These are phyloP conservation scores for Oppia nitens DNA, from an alignment of 1,140 invertebrate species.

Conservation along the genomic window DNA sequence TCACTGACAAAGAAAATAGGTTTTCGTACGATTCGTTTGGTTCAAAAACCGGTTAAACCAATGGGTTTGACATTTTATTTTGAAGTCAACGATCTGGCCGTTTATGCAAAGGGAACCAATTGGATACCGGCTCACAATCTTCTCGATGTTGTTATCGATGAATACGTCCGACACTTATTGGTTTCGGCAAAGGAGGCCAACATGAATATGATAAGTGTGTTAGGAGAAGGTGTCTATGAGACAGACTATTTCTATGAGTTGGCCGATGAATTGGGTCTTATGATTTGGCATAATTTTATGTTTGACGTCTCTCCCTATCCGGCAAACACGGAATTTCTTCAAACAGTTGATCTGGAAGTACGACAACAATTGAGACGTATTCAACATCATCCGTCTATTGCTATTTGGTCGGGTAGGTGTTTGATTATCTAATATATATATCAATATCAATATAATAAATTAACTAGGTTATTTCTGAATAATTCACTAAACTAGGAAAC, in stretches of 20 bases:
- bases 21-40: constrained; percentile 61
- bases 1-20: constrained; percentile 43
- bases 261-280: constrained; percentile 29
- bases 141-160: constrained; percentile 49
- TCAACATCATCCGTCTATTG: constrained; percentile 71
- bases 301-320: constrained; percentile 96
- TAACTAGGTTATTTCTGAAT: constrained; percentile 21
- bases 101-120: too few species aligned
- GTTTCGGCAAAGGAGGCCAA: too few species aligned
- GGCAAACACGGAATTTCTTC: constrained; percentile 47
- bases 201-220: too few species aligned
- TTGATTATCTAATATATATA: constrained; percentile 82
- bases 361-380: constrained; percentile 61
- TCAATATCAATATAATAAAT: constrained; percentile 67
- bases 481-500: background rate
- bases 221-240: too few species aligned
- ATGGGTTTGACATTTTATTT: constrained; percentile 67
- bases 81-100: constrained; percentile 59
- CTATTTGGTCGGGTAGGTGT: constrained; percentile 49
- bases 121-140: too few species aligned
- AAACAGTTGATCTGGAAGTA: constrained; percentile 55
- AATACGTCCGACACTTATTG: constrained; percentile 38
- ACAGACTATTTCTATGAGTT: constrained; percentile 43
- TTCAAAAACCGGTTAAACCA: constrained; percentile 27
- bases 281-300: constrained; percentile 60